Evolutionary conservation across 2,797 vertebrate species (phyloP).

Genomic region (Sparidentex hasta): DNA sequence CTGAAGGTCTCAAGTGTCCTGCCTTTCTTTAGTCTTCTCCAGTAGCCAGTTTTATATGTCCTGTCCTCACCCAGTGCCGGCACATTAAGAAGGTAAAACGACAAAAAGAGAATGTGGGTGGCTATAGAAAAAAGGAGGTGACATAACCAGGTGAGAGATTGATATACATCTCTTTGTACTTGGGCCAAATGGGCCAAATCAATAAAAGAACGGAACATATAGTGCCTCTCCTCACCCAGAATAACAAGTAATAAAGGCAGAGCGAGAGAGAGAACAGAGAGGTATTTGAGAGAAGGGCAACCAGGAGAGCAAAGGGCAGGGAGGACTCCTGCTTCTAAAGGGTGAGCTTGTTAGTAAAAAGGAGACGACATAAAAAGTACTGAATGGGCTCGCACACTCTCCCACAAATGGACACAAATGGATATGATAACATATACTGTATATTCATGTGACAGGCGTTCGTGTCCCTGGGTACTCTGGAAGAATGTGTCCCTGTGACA

Average conservation of each 20-base stretch:
- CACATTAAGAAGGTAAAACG: neutral
- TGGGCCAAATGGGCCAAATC: slow-evolving; percentile 42
- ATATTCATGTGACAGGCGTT: slow-evolving; percentile 11
- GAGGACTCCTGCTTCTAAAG: slow-evolving; percentile 31
- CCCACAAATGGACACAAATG: neutral
- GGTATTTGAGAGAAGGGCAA: slow-evolving; percentile 37
- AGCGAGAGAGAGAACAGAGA: slow-evolving; percentile 6
- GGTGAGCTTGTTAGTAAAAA: slow-evolving; percentile 60
- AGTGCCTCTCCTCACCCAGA: slow-evolving; percentile 25
- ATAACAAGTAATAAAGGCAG: slow-evolving; percentile 49
- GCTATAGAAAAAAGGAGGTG: neutral
- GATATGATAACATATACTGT: slow-evolving; percentile 4
- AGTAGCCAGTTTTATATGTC: neutral
- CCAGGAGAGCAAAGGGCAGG: slow-evolving; percentile 41
- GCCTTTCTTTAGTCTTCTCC: neutral
- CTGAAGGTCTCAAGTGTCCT: neutral
- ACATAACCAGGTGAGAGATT: neutral
- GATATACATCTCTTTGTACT: slow-evolving; percentile 21
- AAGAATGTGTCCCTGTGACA: slow-evolving; percentile 37
- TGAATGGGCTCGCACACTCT: neutral
- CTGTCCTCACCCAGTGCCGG: neutral
- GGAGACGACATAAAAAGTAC: neutral
- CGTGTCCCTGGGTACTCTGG: slow-evolving; percentile 21
- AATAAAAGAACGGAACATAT: slow-evolving; percentile 30
- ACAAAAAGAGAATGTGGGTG: slow-evolving; percentile 6